These are phyloP conservation scores for Neopelma chrysocephalum DNA, from an alignment of 2,797 vertebrate species.

Conservation along the genomic window DNA sequence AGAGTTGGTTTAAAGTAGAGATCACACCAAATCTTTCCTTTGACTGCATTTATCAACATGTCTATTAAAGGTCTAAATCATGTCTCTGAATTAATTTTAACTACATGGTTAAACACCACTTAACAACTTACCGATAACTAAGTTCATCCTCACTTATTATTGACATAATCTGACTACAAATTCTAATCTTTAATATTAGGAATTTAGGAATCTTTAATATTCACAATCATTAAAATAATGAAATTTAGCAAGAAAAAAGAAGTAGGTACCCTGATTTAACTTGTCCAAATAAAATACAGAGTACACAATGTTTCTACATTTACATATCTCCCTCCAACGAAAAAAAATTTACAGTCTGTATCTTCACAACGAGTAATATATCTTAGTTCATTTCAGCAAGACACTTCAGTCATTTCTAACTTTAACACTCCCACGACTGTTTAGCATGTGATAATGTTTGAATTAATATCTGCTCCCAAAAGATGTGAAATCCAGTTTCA, in stretches of 20 bases:
- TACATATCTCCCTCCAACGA: neutral
- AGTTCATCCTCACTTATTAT: neutral
- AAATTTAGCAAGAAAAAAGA: neutral
- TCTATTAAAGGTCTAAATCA: neutral
- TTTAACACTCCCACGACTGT: neutral
- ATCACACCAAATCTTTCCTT: neutral
- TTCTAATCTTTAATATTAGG: neutral
- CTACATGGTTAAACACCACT: neutral
- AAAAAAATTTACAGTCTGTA: neutral
- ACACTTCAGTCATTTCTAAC: neutral
- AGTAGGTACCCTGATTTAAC: neutral
- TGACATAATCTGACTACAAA: neutral
- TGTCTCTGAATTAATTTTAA: neutral
- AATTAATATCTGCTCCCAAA: constrained; percentile 21
- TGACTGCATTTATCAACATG: neutral
- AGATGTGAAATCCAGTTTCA: neutral
- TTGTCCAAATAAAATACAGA: neutral
- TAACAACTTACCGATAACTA: neutral
- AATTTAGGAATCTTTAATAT: neutral
- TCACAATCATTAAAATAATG: neutral
- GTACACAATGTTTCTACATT: neutral
- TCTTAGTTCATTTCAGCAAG: neutral
- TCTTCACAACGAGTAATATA: neutral
- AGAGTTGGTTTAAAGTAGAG: neutral
- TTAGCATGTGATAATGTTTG: neutral